phyloP scores from a whole-genome alignment of 1,140 invertebrate genomes.

The Ooceraea biroi region DNA sequence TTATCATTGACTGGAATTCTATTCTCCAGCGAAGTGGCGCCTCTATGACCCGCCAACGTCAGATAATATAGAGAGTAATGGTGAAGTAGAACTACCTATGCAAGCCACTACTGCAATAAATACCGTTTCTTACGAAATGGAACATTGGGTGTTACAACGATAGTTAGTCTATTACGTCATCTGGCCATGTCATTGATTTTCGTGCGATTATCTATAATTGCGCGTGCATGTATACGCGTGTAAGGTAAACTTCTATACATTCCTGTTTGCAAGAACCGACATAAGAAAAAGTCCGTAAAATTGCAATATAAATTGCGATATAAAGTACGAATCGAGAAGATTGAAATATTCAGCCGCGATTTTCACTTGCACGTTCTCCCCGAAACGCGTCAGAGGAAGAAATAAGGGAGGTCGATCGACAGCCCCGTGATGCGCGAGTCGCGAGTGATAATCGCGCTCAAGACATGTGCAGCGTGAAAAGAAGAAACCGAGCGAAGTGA shows the following conservation, averaged over 20 bases:
- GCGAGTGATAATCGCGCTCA: constrained; percentile 20
- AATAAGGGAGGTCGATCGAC: constrained; percentile 18
- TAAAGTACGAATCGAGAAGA: background rate
- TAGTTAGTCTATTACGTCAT: background rate
- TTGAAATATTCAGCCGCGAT: background rate
- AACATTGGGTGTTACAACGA: background rate
- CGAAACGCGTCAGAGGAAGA: background rate
- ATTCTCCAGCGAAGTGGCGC: constrained; percentile 18
- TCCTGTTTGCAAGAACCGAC: too few species aligned
- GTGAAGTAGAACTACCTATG: constrained; percentile 9
- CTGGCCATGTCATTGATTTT: too few species aligned
- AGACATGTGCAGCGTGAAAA: constrained; percentile 37
- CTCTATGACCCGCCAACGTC: constrained; percentile 9
- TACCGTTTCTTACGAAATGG: constrained; percentile 25
- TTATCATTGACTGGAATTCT: constrained; percentile 34
- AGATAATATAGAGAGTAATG: constrained; percentile 11
- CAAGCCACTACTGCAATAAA: constrained; percentile 17
- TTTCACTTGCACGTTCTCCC: background rate
- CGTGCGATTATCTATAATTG: too few species aligned
- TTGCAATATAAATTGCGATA: too few species aligned
- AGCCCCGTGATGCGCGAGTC: background rate
- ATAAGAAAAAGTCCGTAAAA: too few species aligned
- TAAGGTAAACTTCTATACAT: too few species aligned
- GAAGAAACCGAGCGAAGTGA: constrained; percentile 2
- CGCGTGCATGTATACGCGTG: too few species aligned